These are phyloP conservation scores for Pristiophorus japonicus DNA, from an alignment of 2,113 vertebrate genomes.

Conservation along the genomic window DNA sequence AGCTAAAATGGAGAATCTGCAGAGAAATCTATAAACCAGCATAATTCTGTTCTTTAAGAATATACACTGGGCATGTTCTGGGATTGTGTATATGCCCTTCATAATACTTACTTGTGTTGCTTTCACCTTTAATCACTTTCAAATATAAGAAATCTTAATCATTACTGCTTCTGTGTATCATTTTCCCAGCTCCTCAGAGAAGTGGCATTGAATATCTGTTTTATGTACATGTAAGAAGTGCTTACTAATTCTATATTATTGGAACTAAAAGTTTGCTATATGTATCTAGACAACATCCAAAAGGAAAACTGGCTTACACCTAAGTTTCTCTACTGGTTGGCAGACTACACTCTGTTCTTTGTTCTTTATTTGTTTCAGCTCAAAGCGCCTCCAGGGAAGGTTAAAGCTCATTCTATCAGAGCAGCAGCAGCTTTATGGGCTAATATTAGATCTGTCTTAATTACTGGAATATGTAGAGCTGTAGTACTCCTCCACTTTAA, in stretches of 20 bases:
- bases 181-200: not conserved
- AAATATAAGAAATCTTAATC: not conserved
- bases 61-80: not conserved
- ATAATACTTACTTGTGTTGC: not conserved
- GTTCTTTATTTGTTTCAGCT: not conserved
- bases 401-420: not conserved
- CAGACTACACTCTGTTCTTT: not conserved
- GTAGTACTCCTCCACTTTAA: not conserved
- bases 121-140: not conserved
- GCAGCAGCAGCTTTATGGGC: not conserved
- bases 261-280: not conserved
- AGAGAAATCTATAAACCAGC: not conserved
- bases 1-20: not conserved
- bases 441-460: not conserved
- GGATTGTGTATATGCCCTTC: not conserved
- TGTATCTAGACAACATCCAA: not conserved
- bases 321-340: not conserved
- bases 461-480: not conserved
- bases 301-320: not conserved
- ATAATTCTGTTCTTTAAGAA: not conserved
- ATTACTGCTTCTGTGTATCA: not conserved
- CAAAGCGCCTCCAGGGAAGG: not conserved
- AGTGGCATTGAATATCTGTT: not conserved
- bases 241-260: not conserved
- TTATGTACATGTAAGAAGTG: not conserved